A percentile compares a stretch with the other conserved stretches of the same genome.
phyloP scores from a whole-genome alignment of 2,113 vertebrate species.

The Macaca fascicularis region DNA sequence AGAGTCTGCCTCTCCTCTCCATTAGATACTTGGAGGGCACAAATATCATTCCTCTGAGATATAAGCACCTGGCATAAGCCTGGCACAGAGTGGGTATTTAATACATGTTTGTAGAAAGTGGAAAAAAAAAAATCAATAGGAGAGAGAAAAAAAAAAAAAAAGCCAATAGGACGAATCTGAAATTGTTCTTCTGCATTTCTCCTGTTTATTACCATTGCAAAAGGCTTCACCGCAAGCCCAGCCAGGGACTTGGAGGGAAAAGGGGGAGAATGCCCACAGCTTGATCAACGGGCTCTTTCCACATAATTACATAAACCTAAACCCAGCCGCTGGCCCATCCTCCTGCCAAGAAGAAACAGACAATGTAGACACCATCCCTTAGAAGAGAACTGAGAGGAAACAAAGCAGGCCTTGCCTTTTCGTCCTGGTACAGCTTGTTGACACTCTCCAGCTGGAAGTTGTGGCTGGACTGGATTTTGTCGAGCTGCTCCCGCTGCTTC shows the following conservation, averaged over 20 bases:
- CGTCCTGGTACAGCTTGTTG: slow-evolving; percentile 86
- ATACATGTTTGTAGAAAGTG: fast-evolving
- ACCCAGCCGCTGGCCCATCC: not conserved
- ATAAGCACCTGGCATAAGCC: not conserved
- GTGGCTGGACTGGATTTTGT: slow-evolving; percentile 88
- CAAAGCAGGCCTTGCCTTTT: slow-evolving; percentile 86
- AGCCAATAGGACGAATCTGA: not conserved
- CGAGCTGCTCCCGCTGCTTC: slow-evolving; percentile 89
- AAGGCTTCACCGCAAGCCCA: not conserved
- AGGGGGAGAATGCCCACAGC: not conserved
- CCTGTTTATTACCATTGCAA: not conserved
- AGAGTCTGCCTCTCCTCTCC: not conserved
- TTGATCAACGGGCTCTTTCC: not conserved
- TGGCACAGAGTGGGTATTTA: not conserved
- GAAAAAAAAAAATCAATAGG: no score
- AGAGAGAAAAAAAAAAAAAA: not conserved
- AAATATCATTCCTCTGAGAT: not conserved
- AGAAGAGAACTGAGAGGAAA: not conserved
- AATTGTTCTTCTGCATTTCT: not conserved
- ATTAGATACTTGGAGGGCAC: not conserved
- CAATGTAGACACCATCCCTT: fast-evolving
- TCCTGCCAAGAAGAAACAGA: fast-evolving
- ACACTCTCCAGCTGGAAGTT: slow-evolving; percentile 88
- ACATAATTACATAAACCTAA: no score
- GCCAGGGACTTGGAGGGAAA: not conserved